Conservation (phyloP, 2,797 vertebrate species). For the Phaenicophaeus curvirostris region DNA sequence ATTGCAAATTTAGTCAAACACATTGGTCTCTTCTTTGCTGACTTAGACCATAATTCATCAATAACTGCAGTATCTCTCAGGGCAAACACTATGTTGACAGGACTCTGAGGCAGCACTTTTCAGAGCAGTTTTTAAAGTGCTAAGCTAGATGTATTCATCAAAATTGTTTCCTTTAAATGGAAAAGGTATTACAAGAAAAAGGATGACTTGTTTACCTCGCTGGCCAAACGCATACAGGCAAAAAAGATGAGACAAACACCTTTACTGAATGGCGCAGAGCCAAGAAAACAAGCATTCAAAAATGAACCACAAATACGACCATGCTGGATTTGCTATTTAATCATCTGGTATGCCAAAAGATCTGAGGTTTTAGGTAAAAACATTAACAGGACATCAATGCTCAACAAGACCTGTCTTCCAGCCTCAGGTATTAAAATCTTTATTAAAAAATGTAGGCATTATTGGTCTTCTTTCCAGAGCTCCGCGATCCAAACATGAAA, state of each 20-base stretch:
- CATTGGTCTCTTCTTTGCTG: neutral
- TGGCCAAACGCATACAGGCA: neutral
- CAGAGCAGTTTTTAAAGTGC: neutral
- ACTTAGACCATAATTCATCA: neutral
- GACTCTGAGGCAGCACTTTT: slow-evolving; percentile 34
- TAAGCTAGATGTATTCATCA: slow-evolving; percentile 33
- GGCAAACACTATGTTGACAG: neutral
- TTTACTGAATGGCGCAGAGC: neutral
- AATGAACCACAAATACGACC: neutral
- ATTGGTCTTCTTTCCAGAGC: neutral
- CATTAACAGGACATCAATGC: neutral
- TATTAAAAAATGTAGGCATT: neutral
- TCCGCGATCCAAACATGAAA: fast-evolving
- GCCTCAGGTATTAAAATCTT: neutral
- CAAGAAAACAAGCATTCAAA: neutral
- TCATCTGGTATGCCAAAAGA: neutral
- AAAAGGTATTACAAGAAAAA: neutral
- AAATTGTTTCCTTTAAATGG: neutral
- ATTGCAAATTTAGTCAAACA: neutral
- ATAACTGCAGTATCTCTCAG: slow-evolving; percentile 5
- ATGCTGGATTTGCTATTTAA: fast-evolving
- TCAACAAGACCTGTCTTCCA: neutral
- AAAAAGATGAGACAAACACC: neutral
- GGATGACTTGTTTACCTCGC: neutral
- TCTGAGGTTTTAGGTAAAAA: neutral